phyloP scores from a whole-genome alignment of 2,888 invertebrate species.

The Nomada flava region DNA sequence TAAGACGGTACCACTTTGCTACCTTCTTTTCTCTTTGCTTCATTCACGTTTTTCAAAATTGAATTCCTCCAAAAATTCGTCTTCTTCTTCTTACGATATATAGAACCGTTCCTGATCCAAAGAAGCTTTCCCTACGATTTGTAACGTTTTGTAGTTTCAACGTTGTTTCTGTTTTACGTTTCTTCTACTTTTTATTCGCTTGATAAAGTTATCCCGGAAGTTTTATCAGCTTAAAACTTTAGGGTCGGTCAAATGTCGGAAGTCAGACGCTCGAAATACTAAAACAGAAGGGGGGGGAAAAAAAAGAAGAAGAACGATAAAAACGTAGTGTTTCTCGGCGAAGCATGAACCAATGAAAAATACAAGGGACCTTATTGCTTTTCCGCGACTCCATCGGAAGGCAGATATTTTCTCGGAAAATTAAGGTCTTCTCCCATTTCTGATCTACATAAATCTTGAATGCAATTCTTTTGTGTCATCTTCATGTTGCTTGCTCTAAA shows the following conservation, averaged over 20 bases:
- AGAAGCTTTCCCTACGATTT: neutral
- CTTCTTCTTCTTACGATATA: neutral
- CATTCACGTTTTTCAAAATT: neutral
- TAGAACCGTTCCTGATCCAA: neutral
- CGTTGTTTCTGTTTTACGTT: slow-evolving; percentile 1
- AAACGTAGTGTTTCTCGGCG: neutral
- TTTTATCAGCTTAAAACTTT: slow-evolving; percentile 7
- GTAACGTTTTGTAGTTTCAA: neutral
- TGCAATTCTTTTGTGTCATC: neutral
- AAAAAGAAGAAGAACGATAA: neutral
- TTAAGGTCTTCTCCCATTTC: slow-evolving; percentile 17
- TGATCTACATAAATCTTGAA: slow-evolving; percentile 1
- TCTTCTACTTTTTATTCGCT: neutral
- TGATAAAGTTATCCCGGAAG: slow-evolving; percentile 12
- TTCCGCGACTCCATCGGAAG: neutral
- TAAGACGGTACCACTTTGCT: neutral
- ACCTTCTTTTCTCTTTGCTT: neutral
- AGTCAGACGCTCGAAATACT: slow-evolving; percentile 4
- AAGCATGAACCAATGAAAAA: slow-evolving; percentile 21
- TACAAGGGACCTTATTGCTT: slow-evolving; percentile 6
- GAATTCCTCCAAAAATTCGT: too few species aligned
- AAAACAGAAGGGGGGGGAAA: neutral
- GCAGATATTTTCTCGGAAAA: slow-evolving; percentile 11
- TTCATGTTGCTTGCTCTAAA: neutral
- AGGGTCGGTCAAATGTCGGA: slow-evolving; percentile 4